Base-by-base conservation (phyloP, 1,140 invertebrate genomes). In the Cydia amplana region DNA sequence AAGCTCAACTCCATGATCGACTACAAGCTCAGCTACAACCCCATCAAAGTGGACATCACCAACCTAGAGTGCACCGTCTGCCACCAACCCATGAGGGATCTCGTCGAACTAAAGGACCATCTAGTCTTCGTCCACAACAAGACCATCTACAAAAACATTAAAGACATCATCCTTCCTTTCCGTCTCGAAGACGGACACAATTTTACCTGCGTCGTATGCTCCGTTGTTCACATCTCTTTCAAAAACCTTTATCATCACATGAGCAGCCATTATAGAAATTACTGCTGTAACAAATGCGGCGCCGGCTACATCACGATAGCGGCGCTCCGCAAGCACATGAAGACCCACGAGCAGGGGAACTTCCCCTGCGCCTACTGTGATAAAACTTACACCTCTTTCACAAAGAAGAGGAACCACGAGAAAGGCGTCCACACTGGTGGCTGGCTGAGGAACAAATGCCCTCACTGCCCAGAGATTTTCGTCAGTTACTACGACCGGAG, bases 401-500 rank as follows among this genome's bases (percentile, higher is more conserved):
- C 87, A 0, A 93, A 93, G 79, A 93, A 90, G 72, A 78, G 88
- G 0, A 90, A 93, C 49, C 91, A 93, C 78, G 89, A 89, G 16
- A 93, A 91, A 60, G 91, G 91, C 1, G 91, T 91, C 0, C 91
- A 93, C 74, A 89, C 83, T 0, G 86, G 83, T 6, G 90, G 88
- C 1, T 93, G 91, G 91, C 51, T 91, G 49, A 81, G 89, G 70
- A 93, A 93, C 83, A 93, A 93, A 78, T 93, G 93, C 60, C 92
- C 91, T 0, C 90, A 93, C 25, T 93, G 93, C 76, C 90, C 92
- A 0, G 87, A 93, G 76, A 90, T 93, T 64, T 93, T 93, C 73
- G 87, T 88, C 16, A 90, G 85, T n/a, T 93, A 93, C 77, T 93
- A 93, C 78, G 89, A 92, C 72, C 72, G 91, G 2, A 88, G 84